Evolutionary conservation across 2,888 invertebrate species (phyloP).

Genomic region (Drosophila longiperda): DNA sequence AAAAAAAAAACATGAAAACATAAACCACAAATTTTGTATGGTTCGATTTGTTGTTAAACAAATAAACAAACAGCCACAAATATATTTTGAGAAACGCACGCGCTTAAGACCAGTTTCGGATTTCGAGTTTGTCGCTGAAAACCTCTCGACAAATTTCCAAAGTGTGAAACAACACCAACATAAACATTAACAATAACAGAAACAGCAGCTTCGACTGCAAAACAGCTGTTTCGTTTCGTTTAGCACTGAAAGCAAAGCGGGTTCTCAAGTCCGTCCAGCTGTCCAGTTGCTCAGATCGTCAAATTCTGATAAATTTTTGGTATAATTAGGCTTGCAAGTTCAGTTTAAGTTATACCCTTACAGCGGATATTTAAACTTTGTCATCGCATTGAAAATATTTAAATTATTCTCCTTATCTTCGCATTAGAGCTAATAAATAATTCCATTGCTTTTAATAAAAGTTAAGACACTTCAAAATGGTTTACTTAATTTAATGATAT

Average conservation of each 20-base stretch:
- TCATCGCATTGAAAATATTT: background rate
- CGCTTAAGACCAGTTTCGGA: conserved; percentile 67
- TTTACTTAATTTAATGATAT: background rate
- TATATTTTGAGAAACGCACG: conserved; percentile 32
- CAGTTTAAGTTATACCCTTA: conserved; percentile 30
- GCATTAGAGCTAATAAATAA: background rate
- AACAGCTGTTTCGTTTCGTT: conserved; percentile 59
- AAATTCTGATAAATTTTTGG: conserved; percentile 53
- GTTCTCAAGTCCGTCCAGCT: conserved; percentile 7
- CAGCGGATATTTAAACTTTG: background rate
- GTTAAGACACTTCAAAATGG: background rate
- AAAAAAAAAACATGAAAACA: background rate
- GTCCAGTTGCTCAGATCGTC: conserved; percentile 37
- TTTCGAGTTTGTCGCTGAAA: conserved; percentile 62
- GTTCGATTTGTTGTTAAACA: conserved; percentile 6
- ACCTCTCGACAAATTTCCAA: conserved; percentile 67
- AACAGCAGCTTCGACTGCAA: conserved; percentile 29
- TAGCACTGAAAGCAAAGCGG: conserved; percentile 28
- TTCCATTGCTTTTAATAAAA: background rate
- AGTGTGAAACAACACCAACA: conserved; percentile 63
- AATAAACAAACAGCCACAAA: conserved; percentile 17
- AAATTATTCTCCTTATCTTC: background rate
- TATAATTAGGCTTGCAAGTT: conserved; percentile 48
- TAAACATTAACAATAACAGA: conserved; percentile 7
- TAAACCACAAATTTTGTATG: background rate